Conservation (phyloP, 2,888 invertebrate species). For the Calephelis perditalis region DNA sequence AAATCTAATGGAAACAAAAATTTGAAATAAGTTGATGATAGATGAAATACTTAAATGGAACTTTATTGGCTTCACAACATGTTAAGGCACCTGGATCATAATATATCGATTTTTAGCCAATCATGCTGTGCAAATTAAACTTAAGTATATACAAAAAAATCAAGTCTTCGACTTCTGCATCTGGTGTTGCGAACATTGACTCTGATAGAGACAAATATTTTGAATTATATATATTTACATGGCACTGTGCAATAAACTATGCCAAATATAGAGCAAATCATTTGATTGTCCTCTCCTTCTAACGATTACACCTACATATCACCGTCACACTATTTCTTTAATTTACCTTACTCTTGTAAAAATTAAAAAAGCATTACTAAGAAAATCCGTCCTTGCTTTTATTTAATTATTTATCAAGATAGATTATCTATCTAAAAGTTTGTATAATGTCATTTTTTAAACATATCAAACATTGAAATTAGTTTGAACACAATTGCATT, state of each 20-base stretch:
- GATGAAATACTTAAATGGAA: background rate
- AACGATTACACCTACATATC: too few species aligned
- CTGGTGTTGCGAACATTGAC: background rate
- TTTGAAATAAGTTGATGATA: background rate
- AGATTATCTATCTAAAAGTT: background rate
- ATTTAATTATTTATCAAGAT: background rate
- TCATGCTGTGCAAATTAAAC: too few species aligned
- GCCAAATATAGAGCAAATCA: too few species aligned
- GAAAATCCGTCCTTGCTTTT: too few species aligned
- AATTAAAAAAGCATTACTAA: too few species aligned
- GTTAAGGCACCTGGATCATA: background rate
- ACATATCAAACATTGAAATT: too few species aligned
- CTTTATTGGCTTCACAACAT: background rate
- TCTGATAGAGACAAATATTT: slow-evolving; percentile 3
- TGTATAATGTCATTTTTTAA: background rate
- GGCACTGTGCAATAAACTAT: too few species aligned
- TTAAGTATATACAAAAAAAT: background rate
- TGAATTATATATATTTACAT: background rate
- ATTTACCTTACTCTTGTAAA: too few species aligned
- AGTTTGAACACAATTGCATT: too few species aligned
- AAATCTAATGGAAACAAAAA: background rate
- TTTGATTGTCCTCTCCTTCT: too few species aligned
- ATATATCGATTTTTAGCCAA: too few species aligned
- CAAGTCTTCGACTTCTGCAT: background rate
- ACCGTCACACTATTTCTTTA: too few species aligned